phyloP scores from a whole-genome alignment of 53 echinoderm and acorn worm species.

The Patiria pectinifera region DNA sequence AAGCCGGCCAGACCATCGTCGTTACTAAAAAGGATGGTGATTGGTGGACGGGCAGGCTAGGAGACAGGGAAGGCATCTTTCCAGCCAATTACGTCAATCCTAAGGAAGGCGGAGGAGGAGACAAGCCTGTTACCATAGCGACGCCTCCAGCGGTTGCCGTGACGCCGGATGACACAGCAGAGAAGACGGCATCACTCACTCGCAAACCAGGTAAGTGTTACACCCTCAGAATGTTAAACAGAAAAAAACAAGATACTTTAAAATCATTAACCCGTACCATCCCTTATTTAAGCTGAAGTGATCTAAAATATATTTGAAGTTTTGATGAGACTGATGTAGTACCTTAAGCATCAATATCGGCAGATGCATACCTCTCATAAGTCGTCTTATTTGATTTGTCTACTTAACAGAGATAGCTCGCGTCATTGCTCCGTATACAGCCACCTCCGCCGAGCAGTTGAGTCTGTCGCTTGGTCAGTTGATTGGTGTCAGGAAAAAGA shows the following conservation, averaged over 20 bases:
- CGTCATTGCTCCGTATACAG: conserved; percentile 86
- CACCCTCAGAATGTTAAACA: no score
- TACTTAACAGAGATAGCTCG: conserved; percentile 80
- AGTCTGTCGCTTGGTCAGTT: conserved; percentile 84
- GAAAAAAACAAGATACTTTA: no score
- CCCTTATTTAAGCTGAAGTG: not conserved
- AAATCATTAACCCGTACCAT: not conserved
- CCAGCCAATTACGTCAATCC: conserved; percentile 85
- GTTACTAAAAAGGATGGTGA: conserved; percentile 87
- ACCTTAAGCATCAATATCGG: not conserved
- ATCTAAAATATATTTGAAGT: not conserved
- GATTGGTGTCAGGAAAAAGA: conserved; percentile 91
- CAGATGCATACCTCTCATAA: not conserved
- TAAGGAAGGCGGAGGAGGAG: conserved; percentile 16
- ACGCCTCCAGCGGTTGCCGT: conserved; percentile 36
- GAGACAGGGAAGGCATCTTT: conserved; percentile 86
- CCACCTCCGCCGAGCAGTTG: conserved; percentile 89
- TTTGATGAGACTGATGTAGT: not conserved
- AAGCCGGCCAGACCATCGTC: conserved; percentile 69
- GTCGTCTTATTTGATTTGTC: conserved; percentile 2
- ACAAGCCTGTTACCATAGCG: not conserved
- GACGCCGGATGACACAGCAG: conserved; percentile 55
- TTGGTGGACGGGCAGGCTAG: conserved; percentile 91
- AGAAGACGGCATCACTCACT: conserved; percentile 67
- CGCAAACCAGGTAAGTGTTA: conserved; percentile 63